Evolutionary conservation across 2,113 vertebrate species (phyloP).

Genomic region (Upupa epops): DNA sequence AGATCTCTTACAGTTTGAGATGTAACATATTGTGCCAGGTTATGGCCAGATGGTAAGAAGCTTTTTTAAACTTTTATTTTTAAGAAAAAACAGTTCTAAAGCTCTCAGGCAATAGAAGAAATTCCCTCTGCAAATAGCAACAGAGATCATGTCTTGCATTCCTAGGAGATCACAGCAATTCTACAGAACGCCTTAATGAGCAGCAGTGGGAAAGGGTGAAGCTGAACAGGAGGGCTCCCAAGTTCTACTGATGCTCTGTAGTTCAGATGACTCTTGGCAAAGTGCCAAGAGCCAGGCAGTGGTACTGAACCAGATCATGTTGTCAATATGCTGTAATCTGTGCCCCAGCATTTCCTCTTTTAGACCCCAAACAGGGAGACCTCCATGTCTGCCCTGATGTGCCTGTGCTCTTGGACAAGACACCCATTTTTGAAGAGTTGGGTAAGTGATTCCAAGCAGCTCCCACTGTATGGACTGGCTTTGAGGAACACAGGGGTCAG

Average conservation of each 20-base stretch:
- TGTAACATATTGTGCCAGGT: constrained; percentile 60
- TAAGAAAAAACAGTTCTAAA: background rate
- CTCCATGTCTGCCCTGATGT: fast-evolving
- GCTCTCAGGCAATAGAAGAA: constrained; percentile 33
- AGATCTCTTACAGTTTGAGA: constrained; percentile 44
- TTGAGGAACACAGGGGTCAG: background rate
- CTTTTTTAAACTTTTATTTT: background rate
- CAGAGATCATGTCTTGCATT: background rate
- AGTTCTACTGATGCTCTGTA: background rate
- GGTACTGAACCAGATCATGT: fast-evolving
- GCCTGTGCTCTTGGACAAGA: background rate
- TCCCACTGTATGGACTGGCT: background rate
- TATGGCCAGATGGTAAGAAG: constrained; percentile 46
- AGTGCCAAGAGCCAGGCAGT: fast-evolving
- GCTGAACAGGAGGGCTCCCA: background rate
- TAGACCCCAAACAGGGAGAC: background rate
- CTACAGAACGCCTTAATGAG: background rate
- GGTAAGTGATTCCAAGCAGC: background rate
- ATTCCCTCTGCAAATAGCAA: background rate
- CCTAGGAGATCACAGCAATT: background rate
- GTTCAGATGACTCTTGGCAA: background rate
- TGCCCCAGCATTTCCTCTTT: background rate
- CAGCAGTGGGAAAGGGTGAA: background rate
- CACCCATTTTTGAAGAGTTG: no score
- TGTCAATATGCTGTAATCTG: background rate